These are phyloP conservation scores for Drosophila algonquin DNA, from an alignment of 2,888 invertebrate genomes.

Conservation along the genomic window DNA sequence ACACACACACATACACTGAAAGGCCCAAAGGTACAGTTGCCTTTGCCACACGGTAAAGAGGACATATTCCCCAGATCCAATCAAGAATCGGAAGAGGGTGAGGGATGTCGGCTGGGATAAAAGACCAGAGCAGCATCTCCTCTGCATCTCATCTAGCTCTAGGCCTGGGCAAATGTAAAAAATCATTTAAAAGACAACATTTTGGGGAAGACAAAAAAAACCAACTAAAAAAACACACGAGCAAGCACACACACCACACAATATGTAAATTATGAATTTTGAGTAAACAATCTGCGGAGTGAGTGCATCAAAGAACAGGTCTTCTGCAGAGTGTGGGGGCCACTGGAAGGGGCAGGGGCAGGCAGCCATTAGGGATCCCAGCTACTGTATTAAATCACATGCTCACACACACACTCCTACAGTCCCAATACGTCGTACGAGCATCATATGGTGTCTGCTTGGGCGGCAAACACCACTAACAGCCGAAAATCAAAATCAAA, in stretches of 20 bases:
- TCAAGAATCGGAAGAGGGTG: not conserved
- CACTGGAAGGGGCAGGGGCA: constrained; percentile 8
- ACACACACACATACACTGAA: no score
- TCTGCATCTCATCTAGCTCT: constrained; percentile 1
- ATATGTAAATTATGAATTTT: constrained; percentile 77
- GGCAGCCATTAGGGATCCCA: constrained; percentile 68
- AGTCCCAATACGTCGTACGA: constrained; percentile 1
- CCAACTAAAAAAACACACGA: constrained; percentile 40
- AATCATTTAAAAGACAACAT: constrained; percentile 66
- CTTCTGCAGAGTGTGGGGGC: constrained; percentile 9
- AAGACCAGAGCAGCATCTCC: constrained; percentile 47
- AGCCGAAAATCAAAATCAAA: constrained; percentile 22
- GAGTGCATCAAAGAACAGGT: constrained; percentile 73
- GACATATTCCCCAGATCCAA: constrained; percentile 17
- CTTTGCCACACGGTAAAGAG: constrained; percentile 7
- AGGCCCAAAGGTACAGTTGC: constrained; percentile 37
- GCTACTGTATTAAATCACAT: constrained; percentile 75
- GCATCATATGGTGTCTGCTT: constrained; percentile 66
- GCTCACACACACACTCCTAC: constrained; percentile 4
- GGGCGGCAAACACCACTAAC: constrained; percentile 60
- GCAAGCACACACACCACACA: constrained; percentile 55
- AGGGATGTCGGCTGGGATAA: constrained; percentile 66
- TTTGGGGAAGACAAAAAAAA: constrained; percentile 18
- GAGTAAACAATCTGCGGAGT: constrained; percentile 65
- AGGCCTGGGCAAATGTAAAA: constrained; percentile 69